These are phyloP conservation scores for Apocheima hispidaria DNA, from an alignment of 2,888 invertebrate genomes.

Conservation along the genomic window DNA sequence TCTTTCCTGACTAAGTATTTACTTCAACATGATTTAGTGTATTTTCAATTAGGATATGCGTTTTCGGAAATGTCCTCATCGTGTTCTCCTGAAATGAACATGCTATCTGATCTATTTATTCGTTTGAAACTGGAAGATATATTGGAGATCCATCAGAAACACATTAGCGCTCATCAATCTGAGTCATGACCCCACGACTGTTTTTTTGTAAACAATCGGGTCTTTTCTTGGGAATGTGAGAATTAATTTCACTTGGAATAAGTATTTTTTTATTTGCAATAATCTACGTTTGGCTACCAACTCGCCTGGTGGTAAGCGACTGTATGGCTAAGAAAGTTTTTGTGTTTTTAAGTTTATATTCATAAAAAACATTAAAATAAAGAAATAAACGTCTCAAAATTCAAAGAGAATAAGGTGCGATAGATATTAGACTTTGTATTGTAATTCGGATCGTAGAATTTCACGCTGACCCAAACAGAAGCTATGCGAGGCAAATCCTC, in stretches of 20 bases:
- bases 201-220: constrained; percentile 54
- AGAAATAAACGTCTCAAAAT: constrained; percentile 6
- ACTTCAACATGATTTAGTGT: constrained; percentile 25
- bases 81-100: constrained; percentile 44
- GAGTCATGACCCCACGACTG: constrained; percentile 62
- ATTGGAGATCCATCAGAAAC: constrained; percentile 82
- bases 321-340: too few relatives aligned
- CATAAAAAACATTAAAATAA: neutral
- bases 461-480: constrained; percentile 84
- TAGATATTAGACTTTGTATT: constrained; percentile 65
- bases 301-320: too few relatives aligned
- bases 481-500: constrained; percentile 81
- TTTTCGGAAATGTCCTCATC: constrained; percentile 34
- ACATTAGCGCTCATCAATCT: constrained; percentile 70
- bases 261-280: neutral
- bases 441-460: constrained; percentile 72
- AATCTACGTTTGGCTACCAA: too few relatives aligned
- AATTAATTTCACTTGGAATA: neutral
- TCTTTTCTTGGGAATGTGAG: constrained; percentile 6
- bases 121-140: constrained; percentile 63
- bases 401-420: constrained; percentile 37
- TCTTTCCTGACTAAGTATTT: constrained; percentile 52
- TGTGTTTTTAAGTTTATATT: neutral
- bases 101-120: constrained; percentile 60
- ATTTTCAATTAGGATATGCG: constrained; percentile 36